Percentiles rank a stretch among this genome's conserved stretches.
Evolutionary conservation across 2,888 invertebrate genomes (phyloP).

Genomic region (Andrena bicolor): DNA sequence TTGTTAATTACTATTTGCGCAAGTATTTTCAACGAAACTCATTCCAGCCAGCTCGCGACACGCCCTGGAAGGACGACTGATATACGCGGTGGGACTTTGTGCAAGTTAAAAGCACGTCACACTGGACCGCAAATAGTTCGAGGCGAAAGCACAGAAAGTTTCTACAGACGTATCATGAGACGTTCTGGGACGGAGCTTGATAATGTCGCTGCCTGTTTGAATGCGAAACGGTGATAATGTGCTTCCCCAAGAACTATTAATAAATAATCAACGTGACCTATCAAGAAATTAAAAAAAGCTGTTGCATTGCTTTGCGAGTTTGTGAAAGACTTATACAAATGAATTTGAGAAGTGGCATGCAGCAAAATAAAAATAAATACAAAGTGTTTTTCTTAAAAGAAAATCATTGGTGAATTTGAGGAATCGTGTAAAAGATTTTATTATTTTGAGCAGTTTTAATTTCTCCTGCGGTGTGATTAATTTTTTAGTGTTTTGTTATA

Average conservation of each 20-base stretch:
- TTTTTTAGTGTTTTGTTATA: background rate
- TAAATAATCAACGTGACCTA: constrained; percentile 33
- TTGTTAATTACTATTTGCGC: constrained; percentile 47
- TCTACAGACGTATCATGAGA: constrained; percentile 69
- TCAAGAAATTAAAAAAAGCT: constrained; percentile 25
- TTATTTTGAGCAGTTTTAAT: too few relatives aligned
- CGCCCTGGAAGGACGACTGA: constrained; percentile 59
- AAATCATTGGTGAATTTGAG: background rate
- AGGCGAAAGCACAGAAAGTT: constrained; percentile 61
- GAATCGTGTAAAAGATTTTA: too few relatives aligned
- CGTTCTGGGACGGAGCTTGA: constrained; percentile 65
- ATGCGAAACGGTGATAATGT: constrained; percentile 39
- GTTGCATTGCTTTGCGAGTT: background rate
- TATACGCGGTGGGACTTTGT: constrained; percentile 64
- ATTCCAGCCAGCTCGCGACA: constrained; percentile 27
- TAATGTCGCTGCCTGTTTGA: constrained; percentile 66
- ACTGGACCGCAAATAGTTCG: constrained; percentile 66
- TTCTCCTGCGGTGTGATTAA: too few relatives aligned
- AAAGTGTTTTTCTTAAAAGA: background rate
- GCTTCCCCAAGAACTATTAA: constrained; percentile 62
- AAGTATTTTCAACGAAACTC: constrained; percentile 50
- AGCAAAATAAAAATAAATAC: background rate
- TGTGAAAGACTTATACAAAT: background rate
- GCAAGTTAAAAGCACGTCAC: constrained; percentile 62
- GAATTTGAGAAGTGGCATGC: background rate